These are phyloP conservation scores for Taenioides sp. DNA, from an alignment of 2,797 vertebrate genomes.

Conservation along the genomic window DNA sequence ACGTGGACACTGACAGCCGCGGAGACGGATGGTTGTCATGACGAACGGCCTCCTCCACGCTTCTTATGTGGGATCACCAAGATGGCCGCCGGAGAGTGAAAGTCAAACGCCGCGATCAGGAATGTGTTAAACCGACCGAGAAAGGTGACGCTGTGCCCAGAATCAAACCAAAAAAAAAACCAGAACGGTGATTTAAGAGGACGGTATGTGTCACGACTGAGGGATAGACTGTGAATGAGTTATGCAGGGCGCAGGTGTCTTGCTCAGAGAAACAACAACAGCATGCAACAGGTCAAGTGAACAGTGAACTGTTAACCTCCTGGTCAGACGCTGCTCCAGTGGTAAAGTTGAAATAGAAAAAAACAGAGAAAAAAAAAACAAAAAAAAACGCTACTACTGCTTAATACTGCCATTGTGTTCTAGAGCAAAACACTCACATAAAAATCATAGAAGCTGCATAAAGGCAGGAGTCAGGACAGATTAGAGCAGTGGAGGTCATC, in stretches of 20 bases:
- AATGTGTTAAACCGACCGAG: constrained; percentile 26
- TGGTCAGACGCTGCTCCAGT: not conserved
- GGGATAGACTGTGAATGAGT: not conserved
- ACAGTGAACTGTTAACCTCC: not conserved
- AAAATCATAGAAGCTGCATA: too few relatives aligned
- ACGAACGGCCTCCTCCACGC: constrained; percentile 69
- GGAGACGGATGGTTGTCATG: constrained; percentile 60
- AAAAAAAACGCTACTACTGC: too few relatives aligned
- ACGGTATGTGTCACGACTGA: not conserved
- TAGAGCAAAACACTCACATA: too few relatives aligned
- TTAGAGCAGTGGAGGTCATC: too few relatives aligned
- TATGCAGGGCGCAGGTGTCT: not conserved
- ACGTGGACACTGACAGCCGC: constrained; percentile 58
- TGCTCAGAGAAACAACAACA: constrained; percentile 3
- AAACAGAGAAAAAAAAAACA: too few relatives aligned
- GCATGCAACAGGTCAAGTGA: not conserved
- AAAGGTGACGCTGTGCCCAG: not conserved
- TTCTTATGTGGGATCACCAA: constrained; percentile 51
- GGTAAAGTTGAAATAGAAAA: too few relatives aligned
- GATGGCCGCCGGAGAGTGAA: constrained; percentile 19
- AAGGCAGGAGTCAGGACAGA: too few relatives aligned
- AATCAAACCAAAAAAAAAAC: not conserved
- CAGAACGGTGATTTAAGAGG: not conserved
- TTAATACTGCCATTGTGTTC: too few relatives aligned
- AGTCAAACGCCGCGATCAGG: constrained; percentile 31